A percentile compares a stretch with the other conserved stretches of the same genome.
phyloP scores from a whole-genome alignment of 30 jellyfish, hydroid and myxozoan genomes.

The Cassiopea andromeda region DNA sequence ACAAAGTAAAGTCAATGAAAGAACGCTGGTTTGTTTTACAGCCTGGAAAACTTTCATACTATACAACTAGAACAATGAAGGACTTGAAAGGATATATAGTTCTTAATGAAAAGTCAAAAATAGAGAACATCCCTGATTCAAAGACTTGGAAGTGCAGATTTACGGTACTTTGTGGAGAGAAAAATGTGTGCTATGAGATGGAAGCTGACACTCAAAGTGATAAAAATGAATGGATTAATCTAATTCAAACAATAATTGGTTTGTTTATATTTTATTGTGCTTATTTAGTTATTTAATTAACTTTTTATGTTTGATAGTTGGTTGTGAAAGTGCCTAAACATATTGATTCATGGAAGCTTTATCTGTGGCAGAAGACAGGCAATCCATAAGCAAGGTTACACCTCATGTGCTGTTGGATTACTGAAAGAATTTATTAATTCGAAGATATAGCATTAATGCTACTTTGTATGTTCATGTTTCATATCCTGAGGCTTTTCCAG shows the following conservation, averaged over 20 bases:
- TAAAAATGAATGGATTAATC: slow-evolving; percentile 94
- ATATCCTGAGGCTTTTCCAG: too few relatives aligned
- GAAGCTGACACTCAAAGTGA: slow-evolving; percentile 88
- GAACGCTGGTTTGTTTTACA: slow-evolving; percentile 90
- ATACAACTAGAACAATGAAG: slow-evolving; percentile 60
- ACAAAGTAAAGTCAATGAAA: slow-evolving; percentile 93
- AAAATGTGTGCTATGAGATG: slow-evolving; percentile 71
- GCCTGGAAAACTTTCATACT: slow-evolving; percentile 80
- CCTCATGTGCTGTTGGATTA: too few relatives aligned
- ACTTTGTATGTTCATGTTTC: too few relatives aligned
- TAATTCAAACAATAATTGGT: slow-evolving; percentile 89
- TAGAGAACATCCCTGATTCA: slow-evolving; percentile 71
- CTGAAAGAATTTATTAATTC: too few relatives aligned
- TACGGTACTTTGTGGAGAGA: slow-evolving; percentile 89
- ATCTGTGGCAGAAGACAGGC: too few relatives aligned
- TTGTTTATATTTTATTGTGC: background rate
- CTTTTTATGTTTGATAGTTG: too few relatives aligned
- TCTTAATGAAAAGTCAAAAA: slow-evolving; percentile 54
- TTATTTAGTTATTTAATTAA: too few relatives aligned
- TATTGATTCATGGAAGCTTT: too few relatives aligned
- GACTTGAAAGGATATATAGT: slow-evolving; percentile 81
- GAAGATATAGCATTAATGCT: too few relatives aligned
- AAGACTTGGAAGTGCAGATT: slow-evolving; percentile 80
- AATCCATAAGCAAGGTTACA: too few relatives aligned
- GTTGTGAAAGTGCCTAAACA: too few relatives aligned